phyloP scores from a whole-genome alignment of 2,888 invertebrate species.

The Ischnura elegans region DNA sequence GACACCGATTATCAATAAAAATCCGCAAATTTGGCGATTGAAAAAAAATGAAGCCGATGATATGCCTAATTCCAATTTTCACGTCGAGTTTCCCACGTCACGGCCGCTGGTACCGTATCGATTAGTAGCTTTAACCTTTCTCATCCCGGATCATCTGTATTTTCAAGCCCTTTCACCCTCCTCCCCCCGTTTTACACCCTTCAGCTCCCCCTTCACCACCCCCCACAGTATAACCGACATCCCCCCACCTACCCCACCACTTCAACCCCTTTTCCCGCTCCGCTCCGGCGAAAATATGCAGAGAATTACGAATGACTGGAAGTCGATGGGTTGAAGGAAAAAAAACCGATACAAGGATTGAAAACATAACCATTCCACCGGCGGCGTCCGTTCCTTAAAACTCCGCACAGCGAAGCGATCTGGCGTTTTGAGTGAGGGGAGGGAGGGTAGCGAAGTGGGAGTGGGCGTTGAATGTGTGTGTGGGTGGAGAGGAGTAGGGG shows the following conservation, averaged over 20 bases:
- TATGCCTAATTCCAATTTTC: constrained; percentile 1
- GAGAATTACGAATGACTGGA: constrained; percentile 37
- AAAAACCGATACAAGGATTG: constrained; percentile 46
- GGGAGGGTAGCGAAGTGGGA: background rate
- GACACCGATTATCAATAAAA: background rate
- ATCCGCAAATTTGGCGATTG: background rate
- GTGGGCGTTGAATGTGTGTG: background rate
- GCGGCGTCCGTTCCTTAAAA: constrained; percentile 2
- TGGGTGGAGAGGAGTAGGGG: background rate
- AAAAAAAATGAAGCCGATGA: background rate
- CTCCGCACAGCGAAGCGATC: constrained; percentile 39
- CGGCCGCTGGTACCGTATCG: background rate
- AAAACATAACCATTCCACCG: constrained; percentile 23
- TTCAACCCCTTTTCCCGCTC: background rate
- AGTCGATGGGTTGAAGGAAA: constrained; percentile 37
- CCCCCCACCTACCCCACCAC: background rate
- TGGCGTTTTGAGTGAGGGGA: background rate
- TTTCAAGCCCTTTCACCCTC: background rate
- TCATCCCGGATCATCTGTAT: background rate
- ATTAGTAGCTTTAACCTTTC: background rate
- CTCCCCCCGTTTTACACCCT: background rate
- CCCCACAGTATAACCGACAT: background rate
- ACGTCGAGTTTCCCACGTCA: background rate
- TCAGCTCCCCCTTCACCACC: background rate
- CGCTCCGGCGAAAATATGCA: background rate